Evolutionary conservation across 2,888 invertebrate genomes (phyloP), one percentile per base, ranked within the genome.

Genomic region (Brachyptera putata): DNA sequence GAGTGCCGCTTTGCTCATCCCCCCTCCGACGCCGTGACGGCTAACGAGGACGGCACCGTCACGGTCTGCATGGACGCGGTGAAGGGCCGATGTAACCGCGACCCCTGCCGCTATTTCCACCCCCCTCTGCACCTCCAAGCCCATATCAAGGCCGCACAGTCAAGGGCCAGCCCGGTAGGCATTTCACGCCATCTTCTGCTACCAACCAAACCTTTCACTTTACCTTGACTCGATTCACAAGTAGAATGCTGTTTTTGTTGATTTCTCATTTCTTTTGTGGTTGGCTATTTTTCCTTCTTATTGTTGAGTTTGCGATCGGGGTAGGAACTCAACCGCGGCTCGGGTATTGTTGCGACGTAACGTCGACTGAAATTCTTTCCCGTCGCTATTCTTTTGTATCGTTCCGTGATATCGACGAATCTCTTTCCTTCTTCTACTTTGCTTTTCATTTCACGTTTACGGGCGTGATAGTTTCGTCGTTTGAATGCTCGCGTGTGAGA

Each of bases 41-140:
- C 93, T 83, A 94, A 93, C 84, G 90, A 91, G 82, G 95, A 95
- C 87, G 95, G 95, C 88, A 90, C 92, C 83, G 95, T 95, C 86
- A 95, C 95, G 84, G 95, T 95, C 86, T 96, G 96, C 93, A 95
- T 95, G 95, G 95, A 96, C 88, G 95, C 92, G 86, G 91, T 95
- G 85, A 92, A 92, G 87, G 92, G 93, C 85, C 90, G 93, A 87
- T 95, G 95, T 89, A 88, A 91, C 86, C 93, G 95, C 86, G 94
- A 95, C 85, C 92, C 93, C 86, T 96, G 96, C 91, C 93, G 95
- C 88, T 95, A 95, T 92, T 95, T 95, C 89, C 95, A 96, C 88
- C 95, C 95, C 85, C 95, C 95, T 86, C 89, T 94, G 87, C 95
- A 96, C 91, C 94, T 96, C 84, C 92, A 92, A 90, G 91, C 91